A percentile compares a stretch with the other conserved stretches of the same genome.
These are phyloP conservation scores for Pristis pectinata DNA, from an alignment of 2,797 vertebrate species.

Conservation along the genomic window DNA sequence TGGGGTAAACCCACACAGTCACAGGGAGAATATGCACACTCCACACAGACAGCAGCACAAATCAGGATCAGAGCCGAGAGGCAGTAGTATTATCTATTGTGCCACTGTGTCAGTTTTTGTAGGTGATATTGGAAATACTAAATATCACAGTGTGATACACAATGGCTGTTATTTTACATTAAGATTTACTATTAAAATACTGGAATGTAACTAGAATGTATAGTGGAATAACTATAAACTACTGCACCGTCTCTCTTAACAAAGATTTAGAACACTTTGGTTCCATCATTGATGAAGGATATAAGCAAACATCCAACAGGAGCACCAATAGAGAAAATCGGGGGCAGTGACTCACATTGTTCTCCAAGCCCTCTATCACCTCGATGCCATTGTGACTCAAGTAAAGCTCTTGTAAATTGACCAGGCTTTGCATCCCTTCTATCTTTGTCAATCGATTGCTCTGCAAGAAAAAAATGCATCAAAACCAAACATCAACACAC, in stretches of 20 bases:
- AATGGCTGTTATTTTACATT: neutral
- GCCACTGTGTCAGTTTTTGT: neutral
- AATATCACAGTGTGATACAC: neutral
- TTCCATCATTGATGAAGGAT: neutral
- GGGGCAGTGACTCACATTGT: slow-evolving; percentile 72
- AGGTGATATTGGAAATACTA: neutral
- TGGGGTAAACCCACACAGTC: too few species aligned
- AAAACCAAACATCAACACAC: neutral
- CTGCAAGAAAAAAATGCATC: slow-evolving; percentile 53
- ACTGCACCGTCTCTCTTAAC: neutral
- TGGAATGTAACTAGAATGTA: too few species aligned
- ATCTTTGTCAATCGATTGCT: slow-evolving; percentile 97
- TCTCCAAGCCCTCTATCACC: slow-evolving; percentile 92
- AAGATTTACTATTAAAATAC: neutral
- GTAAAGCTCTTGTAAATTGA: slow-evolving; percentile 85
- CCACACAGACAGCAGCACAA: too few species aligned
- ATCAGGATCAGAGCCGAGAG: too few species aligned
- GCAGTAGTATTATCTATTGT: too few species aligned
- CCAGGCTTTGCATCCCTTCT: slow-evolving; percentile 83
- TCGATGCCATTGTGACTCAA: slow-evolving; percentile 97
- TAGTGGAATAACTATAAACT: neutral
- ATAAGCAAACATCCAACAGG: neutral
- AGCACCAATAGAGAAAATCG: neutral
- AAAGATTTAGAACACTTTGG: neutral
- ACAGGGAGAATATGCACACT: too few species aligned